A percentile compares a stretch with the other conserved stretches of the same genome.
Conservation (phyloP, 2,113 vertebrate species). For the Phaethon lepturus region DNA sequence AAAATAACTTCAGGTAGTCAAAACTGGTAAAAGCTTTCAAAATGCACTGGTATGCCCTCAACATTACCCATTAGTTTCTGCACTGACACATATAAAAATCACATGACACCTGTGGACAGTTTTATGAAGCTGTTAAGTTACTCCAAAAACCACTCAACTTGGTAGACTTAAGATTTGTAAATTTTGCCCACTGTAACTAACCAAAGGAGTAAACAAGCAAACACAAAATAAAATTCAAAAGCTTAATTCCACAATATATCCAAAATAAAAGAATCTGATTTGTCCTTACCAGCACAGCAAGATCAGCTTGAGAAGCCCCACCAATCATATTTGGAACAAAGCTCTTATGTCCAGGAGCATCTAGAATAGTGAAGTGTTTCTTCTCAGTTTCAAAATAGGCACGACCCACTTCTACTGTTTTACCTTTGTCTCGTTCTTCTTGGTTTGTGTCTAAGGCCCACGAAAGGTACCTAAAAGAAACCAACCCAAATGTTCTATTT, state of each 20-base stretch:
- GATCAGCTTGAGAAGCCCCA: constrained; percentile 96
- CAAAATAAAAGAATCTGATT: neutral
- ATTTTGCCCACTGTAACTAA: neutral
- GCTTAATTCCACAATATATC: neutral
- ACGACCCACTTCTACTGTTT: constrained; percentile 98
- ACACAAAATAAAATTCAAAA: neutral
- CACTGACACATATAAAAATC: neutral
- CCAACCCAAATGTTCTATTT: neutral
- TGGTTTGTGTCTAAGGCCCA: constrained; percentile 99
- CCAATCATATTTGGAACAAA: constrained; percentile 99
- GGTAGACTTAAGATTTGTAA: neutral
- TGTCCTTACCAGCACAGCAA: constrained; percentile 93
- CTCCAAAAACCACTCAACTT: neutral
- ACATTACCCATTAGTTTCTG: neutral
- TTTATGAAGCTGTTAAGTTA: neutral
- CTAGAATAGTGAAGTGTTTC: constrained; percentile 98
- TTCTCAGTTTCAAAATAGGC: constrained; percentile 99
- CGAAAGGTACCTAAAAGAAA: constrained; percentile 90
- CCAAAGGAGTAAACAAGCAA: neutral
- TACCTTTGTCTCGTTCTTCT: constrained; percentile 98
- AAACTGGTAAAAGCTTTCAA: neutral
- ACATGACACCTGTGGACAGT: neutral
- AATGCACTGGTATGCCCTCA: neutral
- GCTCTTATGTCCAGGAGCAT: constrained; percentile 98
- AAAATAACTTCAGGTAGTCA: neutral